phyloP scores from a whole-genome alignment of 2,888 invertebrate genomes.

The Dasysyrphus albostriatus region DNA sequence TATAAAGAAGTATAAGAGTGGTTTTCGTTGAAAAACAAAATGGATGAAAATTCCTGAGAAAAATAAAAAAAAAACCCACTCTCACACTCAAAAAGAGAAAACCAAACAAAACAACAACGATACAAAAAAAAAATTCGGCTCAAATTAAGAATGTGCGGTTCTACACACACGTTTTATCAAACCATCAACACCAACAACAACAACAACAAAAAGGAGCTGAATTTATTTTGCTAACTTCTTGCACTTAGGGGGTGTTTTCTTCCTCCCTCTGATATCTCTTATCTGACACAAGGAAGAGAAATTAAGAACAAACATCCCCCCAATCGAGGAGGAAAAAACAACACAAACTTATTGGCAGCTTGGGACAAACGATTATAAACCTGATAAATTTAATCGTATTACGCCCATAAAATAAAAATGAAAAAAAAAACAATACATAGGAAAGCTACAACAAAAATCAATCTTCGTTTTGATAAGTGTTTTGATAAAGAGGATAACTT shows the following conservation, averaged over 20 bases:
- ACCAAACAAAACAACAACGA: constrained; percentile 5
- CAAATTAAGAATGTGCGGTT: constrained; percentile 51
- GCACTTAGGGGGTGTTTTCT: constrained; percentile 17
- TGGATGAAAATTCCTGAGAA: constrained; percentile 15
- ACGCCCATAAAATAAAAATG: constrained; percentile 42
- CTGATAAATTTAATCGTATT: constrained; percentile 57
- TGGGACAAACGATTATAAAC: constrained; percentile 65
- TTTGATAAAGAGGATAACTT: constrained; percentile 1
- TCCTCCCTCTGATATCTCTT: background rate
- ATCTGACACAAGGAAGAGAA: background rate
- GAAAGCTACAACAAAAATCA: constrained; percentile 42
- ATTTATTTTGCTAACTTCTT: constrained; percentile 20
- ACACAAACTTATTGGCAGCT: constrained; percentile 57
- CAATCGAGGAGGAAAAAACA: background rate
- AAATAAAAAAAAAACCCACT: background rate
- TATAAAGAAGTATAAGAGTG: background rate
- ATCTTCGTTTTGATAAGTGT: constrained; percentile 51
- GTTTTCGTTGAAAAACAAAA: constrained; percentile 34
- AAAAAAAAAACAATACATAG: background rate
- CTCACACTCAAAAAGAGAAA: background rate
- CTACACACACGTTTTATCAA: constrained; percentile 40
- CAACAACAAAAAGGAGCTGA: constrained; percentile 6
- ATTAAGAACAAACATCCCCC: constrained; percentile 26
- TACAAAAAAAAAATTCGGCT: constrained; percentile 20
- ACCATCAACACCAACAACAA: constrained; percentile 1